Evolutionary conservation across 92 coral and sea anemone genomes (phyloP), one percentile per base, ranked within the genome.

Genomic region (Zoanthus sansibaricus): DNA sequence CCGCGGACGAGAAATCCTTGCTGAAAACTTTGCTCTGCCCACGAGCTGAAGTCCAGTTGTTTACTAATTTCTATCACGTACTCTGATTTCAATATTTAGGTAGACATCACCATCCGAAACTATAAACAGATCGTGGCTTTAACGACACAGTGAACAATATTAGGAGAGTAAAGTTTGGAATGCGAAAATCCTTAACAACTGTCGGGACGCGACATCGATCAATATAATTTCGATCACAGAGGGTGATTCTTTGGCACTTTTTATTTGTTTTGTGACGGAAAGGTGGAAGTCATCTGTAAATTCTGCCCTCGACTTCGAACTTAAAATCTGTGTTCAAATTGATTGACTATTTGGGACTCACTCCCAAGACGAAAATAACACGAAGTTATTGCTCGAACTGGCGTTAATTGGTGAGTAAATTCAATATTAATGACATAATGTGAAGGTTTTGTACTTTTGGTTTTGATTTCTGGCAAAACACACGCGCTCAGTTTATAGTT

Each of bases 41-140:
- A 75, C 78, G 47, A 62, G 21, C 21, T 17, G 7, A 17, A 7
- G 8, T 20, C 21, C 69, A 32, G 9, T 46, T 48, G 78, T 75
- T 75, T 75, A 42, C 61, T 37, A 25, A 48, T 14, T 58, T 2
- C 37, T 17, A 52, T 75, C 78, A 75, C 78, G 78, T 75, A 44
- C 78, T 47, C n/a, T 62, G 59, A 75, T 48, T 20, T 73, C 2
- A 44, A 9, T 9, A 42, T 37, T 33, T 75, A 18, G 15, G 33
- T 16, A 62, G 7, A 5, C 47, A 20, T 14, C 59, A 13, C 58
- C 78, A 52, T 37, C 78, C 78, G 18, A 10, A 20, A 75, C 7
- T 48, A 62, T 30, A 49, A 17, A 46, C 42, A 48, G 25, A 14
- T 75, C 61, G 33, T 75, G 61, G 42, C 18, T 75, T 46, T 75